Conservation (phyloP, 2,888 invertebrate species). For the Polia nebulosa region DNA sequence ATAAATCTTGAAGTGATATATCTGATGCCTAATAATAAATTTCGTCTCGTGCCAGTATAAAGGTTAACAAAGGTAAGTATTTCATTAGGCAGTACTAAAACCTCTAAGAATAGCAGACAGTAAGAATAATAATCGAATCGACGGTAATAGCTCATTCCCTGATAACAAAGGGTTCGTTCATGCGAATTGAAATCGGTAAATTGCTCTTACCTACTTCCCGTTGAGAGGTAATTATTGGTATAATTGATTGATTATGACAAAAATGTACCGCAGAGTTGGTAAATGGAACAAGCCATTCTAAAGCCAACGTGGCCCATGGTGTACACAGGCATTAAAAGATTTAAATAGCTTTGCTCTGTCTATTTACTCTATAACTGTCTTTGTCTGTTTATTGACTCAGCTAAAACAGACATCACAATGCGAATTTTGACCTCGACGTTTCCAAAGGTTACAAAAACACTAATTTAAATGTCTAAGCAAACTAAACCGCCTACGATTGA, state of each 20-base stretch:
- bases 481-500: conserved; percentile 15
- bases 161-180: conserved; percentile 84
- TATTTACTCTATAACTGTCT: conserved; percentile 32
- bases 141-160: conserved; percentile 84
- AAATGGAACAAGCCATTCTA: conserved; percentile 11
- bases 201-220: conserved; percentile 79
- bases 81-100: conserved; percentile 60
- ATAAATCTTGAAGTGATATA: background rate
- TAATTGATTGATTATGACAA: conserved; percentile 67
- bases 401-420: conserved; percentile 18
- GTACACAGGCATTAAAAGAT: conserved; percentile 30
- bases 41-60: conserved; percentile 12
- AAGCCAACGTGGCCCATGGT: conserved; percentile 2
- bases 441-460: conserved; percentile 23
- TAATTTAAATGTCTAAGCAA: conserved; percentile 30
- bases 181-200: conserved; percentile 82
- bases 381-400: conserved; percentile 17
- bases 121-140: conserved; percentile 79
- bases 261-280: conserved; percentile 38
- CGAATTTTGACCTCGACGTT: conserved; percentile 22
- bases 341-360: conserved; percentile 19
- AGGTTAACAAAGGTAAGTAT: conserved; percentile 58
- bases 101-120: conserved; percentile 65
- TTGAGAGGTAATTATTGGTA: conserved; percentile 77
- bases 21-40: conserved; percentile 35